phyloP scores from a whole-genome alignment of 2,113 vertebrate genomes.

The Bufo bufo region DNA sequence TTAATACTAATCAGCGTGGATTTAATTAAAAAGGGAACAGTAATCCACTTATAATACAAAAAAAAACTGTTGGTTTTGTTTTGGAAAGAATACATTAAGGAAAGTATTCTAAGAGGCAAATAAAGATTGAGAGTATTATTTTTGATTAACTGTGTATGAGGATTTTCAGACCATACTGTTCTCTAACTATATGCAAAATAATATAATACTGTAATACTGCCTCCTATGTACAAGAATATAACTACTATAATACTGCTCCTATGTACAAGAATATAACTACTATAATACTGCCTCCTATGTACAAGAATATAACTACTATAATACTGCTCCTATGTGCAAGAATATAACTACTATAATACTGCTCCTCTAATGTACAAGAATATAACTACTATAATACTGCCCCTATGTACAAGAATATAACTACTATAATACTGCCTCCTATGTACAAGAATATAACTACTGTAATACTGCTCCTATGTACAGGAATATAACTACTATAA shows the following conservation, averaged over 20 bases:
- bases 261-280: background rate
- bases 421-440: background rate
- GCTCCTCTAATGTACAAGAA: too few species aligned
- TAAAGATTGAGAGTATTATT: too few species aligned
- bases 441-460: background rate
- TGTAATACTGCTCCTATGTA: background rate
- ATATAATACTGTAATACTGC: background rate
- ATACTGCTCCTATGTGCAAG: background rate
- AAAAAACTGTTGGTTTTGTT: too few species aligned
- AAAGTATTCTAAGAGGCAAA: too few species aligned
- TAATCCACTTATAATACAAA: conserved; percentile 20
- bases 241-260: background rate
- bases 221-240: background rate
- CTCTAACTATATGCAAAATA: too few species aligned
- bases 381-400: too few species aligned
- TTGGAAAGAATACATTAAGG: too few species aligned
- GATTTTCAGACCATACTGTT: too few species aligned
- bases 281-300: background rate
- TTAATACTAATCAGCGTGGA: background rate
- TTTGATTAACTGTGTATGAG: too few species aligned
- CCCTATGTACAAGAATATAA: background rate
- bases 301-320: conserved; percentile 2
- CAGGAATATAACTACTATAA: too few species aligned
- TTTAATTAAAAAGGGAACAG: background rate
- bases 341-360: too few species aligned